These are phyloP conservation scores for Eudemis profundana DNA, from an alignment of 2,888 invertebrate species.

Conservation along the genomic window DNA sequence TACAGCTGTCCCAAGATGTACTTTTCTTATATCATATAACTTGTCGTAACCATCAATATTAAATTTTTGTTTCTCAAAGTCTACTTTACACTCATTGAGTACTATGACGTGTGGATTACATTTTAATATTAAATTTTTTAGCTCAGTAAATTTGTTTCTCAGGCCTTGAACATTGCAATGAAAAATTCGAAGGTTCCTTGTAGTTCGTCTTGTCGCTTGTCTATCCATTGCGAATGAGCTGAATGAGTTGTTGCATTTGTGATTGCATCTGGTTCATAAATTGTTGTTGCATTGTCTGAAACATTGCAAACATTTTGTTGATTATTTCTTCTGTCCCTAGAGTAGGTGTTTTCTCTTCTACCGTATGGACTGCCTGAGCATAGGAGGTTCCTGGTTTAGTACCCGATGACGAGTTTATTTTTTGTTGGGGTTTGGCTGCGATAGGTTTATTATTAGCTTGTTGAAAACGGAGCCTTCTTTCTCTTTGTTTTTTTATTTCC, in stretches of 20 bases:
- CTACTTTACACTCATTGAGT: conserved; percentile 9
- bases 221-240: conserved; percentile 22
- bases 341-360: neutral
- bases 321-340: conserved; percentile 1
- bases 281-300: conserved; percentile 6
- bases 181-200: neutral
- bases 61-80: neutral
- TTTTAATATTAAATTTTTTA: conserved; percentile 1
- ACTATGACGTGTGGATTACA: neutral
- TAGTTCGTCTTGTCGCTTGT: neutral
- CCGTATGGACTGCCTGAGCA: neutral
- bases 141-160: conserved; percentile 3
- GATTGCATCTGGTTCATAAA: conserved; percentile 8
- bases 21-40: neutral
- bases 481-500: neutral
- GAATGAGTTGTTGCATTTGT: conserved; percentile 2
- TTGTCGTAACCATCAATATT: conserved; percentile 2
- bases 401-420: neutral
- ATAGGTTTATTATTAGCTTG: neutral
- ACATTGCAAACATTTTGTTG: conserved; percentile 3
- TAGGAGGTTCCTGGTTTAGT: conserved; percentile 1
- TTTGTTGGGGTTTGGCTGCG: neutral
- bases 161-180: conserved; percentile 8
- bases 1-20: conserved; percentile 2
- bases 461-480: conserved; percentile 2